Evolutionary conservation across 2,797 vertebrate genomes (phyloP).

Genomic region (Pygocentrus nattereri): DNA sequence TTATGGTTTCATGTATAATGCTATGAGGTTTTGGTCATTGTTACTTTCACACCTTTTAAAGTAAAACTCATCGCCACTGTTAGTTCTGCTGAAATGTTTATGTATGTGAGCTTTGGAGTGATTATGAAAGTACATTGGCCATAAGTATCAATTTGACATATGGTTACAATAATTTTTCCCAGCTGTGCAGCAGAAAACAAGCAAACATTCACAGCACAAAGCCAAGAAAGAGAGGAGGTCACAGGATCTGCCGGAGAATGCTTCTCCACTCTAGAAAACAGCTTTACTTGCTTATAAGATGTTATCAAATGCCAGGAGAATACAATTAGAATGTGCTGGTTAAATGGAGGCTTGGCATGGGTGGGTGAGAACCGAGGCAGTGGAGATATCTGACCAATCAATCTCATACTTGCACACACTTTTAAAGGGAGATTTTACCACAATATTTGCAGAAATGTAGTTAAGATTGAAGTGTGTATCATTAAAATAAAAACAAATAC

Average conservation of each 20-base stretch:
- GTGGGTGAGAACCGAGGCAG: background rate
- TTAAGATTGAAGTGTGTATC: too few relatives aligned
- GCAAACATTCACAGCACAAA: constrained; percentile 51
- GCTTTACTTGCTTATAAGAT: constrained; percentile 38
- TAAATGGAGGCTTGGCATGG: background rate
- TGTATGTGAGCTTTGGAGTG: background rate
- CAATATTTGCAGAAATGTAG: background rate
- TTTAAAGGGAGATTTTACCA: background rate
- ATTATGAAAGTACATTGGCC: constrained; percentile 8
- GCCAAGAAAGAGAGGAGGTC: constrained; percentile 8
- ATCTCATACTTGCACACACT: background rate
- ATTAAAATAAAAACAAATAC: too few relatives aligned
- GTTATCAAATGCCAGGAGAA: constrained; percentile 47
- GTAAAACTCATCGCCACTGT: background rate
- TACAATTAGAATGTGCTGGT: constrained; percentile 45
- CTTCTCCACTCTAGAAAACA: constrained; percentile 17
- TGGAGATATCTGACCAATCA: background rate
- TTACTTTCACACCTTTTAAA: background rate
- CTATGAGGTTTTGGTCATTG: background rate
- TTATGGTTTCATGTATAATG: background rate
- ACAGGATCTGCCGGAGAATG: constrained; percentile 13
- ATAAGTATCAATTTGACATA: constrained; percentile 44
- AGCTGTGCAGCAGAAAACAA: constrained; percentile 57
- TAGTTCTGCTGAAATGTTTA: constrained; percentile 14
- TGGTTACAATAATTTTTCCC: constrained; percentile 60